phyloP scores from a whole-genome alignment of 37 sponge, comb jelly and placozoan genomes.

The Cladorhizidae sp. region DNA sequence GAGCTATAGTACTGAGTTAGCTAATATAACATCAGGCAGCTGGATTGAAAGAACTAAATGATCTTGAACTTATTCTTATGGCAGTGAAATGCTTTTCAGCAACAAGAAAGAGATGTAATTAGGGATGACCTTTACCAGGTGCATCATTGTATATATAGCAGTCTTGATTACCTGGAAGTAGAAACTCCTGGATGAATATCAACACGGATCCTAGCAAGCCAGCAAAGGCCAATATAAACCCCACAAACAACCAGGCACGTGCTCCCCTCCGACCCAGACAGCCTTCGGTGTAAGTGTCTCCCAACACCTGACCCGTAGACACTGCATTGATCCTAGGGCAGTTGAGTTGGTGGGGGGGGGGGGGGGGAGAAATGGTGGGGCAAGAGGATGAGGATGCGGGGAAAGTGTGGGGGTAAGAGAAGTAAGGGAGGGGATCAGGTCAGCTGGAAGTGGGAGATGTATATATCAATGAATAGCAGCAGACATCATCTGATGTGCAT shows the following conservation, averaged over 20 bases:
- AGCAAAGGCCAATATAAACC: slow-evolving; percentile 83
- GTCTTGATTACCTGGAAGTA: slow-evolving; percentile 76
- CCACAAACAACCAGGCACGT: slow-evolving; percentile 84
- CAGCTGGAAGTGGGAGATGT: too few species aligned
- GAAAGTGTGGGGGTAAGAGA: too few species aligned
- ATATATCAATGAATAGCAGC: too few species aligned
- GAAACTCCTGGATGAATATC: slow-evolving; percentile 73
- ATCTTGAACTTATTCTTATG: too few species aligned
- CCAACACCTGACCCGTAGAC: slow-evolving; percentile 79
- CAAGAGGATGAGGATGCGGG: too few species aligned
- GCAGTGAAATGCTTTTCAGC: too few species aligned
- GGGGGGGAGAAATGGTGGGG: not conserved
- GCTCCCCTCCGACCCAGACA: slow-evolving; percentile 75
- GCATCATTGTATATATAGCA: not conserved
- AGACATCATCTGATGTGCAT: too few species aligned
- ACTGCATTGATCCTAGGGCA: slow-evolving; percentile 80
- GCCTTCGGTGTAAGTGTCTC: slow-evolving; percentile 82
- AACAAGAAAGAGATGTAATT: too few species aligned
- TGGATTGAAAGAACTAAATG: too few species aligned
- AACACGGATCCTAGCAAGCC: slow-evolving; percentile 83
- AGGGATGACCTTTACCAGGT: not conserved
- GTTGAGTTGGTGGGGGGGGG: not conserved
- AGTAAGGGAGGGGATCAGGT: too few species aligned
- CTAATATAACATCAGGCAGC: too few species aligned
- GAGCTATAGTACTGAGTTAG: too few species aligned